Evolutionary conservation across 2,113 vertebrate species (phyloP).

Genomic region (Toxotes jaculatrix): DNA sequence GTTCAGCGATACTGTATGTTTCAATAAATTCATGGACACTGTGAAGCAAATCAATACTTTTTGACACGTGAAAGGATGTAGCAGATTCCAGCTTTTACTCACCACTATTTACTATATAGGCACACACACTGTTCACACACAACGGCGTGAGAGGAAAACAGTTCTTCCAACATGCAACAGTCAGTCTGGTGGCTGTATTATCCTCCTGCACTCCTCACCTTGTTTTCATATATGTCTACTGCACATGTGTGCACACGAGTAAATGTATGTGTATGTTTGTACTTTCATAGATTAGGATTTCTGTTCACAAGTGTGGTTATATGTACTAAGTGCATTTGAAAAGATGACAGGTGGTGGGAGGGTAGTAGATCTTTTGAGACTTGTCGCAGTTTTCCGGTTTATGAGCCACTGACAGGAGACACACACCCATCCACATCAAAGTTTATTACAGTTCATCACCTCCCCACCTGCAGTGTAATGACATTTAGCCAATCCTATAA

Average conservation of each 20-base stretch:
- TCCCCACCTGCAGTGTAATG: constrained; percentile 84
- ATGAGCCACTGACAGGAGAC: constrained; percentile 79
- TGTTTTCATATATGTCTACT: constrained; percentile 13
- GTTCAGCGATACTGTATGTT: constrained; percentile 32
- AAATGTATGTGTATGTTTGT: constrained; percentile 26
- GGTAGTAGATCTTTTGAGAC: constrained; percentile 76
- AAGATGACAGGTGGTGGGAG: constrained; percentile 73
- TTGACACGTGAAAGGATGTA: constrained; percentile 46
- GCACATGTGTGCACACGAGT: neutral
- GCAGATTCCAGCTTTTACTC: constrained; percentile 25
- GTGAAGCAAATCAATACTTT: constrained; percentile 38
- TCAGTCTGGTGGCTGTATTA: neutral
- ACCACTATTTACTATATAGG: constrained; percentile 29
- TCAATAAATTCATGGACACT: constrained; percentile 37
- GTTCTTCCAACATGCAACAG: constrained; percentile 19
- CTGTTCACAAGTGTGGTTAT: constrained; percentile 3
- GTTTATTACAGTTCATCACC: constrained; percentile 87
- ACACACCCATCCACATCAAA: constrained; percentile 82
- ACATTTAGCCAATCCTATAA: constrained; percentile 88
- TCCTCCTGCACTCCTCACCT: neutral
- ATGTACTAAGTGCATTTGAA: constrained; percentile 50
- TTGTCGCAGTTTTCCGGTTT: constrained; percentile 77
- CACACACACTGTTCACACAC: constrained; percentile 31
- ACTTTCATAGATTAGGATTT: constrained; percentile 34
- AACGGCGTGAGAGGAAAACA: constrained; percentile 11